phyloP scores from a whole-genome alignment of 2,113 vertebrate species.

The Oostethus manadensis region DNA sequence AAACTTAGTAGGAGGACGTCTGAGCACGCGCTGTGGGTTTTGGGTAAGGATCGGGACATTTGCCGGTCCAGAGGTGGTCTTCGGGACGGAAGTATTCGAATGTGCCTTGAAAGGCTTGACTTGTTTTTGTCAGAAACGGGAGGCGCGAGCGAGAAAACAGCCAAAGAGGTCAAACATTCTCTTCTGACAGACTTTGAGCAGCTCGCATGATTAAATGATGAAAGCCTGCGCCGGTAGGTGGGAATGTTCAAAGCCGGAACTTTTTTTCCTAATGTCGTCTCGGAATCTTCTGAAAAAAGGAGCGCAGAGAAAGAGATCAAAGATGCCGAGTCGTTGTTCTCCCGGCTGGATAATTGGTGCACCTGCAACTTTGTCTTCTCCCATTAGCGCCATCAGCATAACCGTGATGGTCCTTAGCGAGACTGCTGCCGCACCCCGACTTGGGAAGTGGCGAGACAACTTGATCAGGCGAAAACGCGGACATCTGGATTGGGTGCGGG shows the following conservation, averaged over 20 bases:
- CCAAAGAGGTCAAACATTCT: conserved; percentile 15
- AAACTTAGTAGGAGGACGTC: too few species aligned
- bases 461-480: conserved; percentile 43
- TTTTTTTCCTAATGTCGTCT: conserved; percentile 12
- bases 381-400: conserved; percentile 46
- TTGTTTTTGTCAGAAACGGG: neutral
- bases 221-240: conserved; percentile 32
- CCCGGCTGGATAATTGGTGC: conserved; percentile 35
- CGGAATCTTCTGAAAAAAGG: neutral
- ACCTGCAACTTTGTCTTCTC: conserved; percentile 42
- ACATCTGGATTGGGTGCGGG: conserved; percentile 56
- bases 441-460: conserved; percentile 42
- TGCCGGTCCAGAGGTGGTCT: too few species aligned
- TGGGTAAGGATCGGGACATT: too few species aligned
- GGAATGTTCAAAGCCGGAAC: conserved; percentile 40
- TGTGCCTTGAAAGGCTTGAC: neutral
- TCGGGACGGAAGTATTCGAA: too few species aligned
- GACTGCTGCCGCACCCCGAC: conserved; percentile 16
- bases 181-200: conserved; percentile 21
- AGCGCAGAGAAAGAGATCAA: conserved; percentile 23
- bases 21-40: too few species aligned
- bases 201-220: conserved; percentile 42
- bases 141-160: neutral
- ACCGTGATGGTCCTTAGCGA: conserved; percentile 43
- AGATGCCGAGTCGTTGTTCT: conserved; percentile 28